Conservation (phyloP, 2,888 invertebrate genomes). For the Phania funesta region DNA sequence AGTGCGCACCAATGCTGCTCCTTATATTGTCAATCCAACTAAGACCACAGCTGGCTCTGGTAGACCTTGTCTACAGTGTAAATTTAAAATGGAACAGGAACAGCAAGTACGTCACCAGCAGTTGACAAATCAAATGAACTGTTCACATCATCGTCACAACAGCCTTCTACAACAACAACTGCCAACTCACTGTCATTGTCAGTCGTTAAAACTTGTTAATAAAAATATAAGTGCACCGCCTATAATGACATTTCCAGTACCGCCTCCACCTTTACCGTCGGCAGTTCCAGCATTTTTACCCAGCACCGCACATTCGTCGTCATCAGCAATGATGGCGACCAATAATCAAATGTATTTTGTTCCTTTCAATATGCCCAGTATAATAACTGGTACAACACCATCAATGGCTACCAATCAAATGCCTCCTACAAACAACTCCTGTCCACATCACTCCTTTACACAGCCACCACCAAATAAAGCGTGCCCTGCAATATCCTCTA, state of each 20-base stretch:
- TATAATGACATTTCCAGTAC: constrained; percentile 66
- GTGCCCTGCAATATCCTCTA: background rate
- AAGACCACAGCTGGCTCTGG: background rate
- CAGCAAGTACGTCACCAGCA: constrained; percentile 61
- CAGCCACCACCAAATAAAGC: background rate
- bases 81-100: constrained; percentile 68
- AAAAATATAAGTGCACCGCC: constrained; percentile 13
- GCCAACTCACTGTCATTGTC: constrained; percentile 41
- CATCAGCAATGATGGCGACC: background rate
- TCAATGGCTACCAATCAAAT: constrained; percentile 9
- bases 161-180: constrained; percentile 13
- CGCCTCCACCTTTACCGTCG: constrained; percentile 72
- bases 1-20: constrained; percentile 72
- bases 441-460: constrained; percentile 35
- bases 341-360: constrained; percentile 55
- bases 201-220: background rate
- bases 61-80: constrained; percentile 68
- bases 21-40: constrained; percentile 71
- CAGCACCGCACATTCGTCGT: background rate
- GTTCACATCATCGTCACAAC: constrained; percentile 31
- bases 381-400: background rate
- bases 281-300: constrained; percentile 58
- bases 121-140: constrained; percentile 17
- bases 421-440: background rate
- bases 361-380: constrained; percentile 40